Evolutionary conservation across 2,113 vertebrate genomes (phyloP).

Genomic region (Poecilia latipinna): DNA sequence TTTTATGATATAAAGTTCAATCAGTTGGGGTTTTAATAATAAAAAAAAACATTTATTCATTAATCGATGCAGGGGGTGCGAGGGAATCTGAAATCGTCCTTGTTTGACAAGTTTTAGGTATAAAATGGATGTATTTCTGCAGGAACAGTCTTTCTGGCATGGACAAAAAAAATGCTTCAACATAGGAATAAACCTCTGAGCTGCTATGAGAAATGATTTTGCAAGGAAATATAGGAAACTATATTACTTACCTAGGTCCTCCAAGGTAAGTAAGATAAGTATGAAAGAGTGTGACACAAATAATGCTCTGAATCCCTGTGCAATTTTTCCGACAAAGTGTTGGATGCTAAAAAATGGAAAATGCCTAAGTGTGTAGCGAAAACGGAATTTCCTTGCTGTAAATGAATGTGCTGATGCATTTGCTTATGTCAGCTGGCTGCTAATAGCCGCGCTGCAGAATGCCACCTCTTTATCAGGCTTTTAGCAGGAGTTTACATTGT

Average conservation of each 20-base stretch:
- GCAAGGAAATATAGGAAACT: neutral
- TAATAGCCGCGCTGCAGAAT: constrained; percentile 61
- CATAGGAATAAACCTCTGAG: neutral
- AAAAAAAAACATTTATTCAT: neutral
- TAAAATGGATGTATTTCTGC: no score
- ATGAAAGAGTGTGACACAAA: constrained; percentile 12
- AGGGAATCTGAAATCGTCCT: neutral
- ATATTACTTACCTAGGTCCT: neutral
- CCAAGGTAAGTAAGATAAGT: neutral
- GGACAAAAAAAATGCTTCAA: neutral
- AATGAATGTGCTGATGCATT: constrained; percentile 56
- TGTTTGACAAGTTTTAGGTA: neutral
- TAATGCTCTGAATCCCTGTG: constrained; percentile 10
- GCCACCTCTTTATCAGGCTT: constrained; percentile 73
- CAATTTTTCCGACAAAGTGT: neutral
- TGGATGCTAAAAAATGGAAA: constrained; percentile 27
- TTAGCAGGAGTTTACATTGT: constrained; percentile 70
- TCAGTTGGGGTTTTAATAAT: neutral
- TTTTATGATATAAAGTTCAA: neutral
- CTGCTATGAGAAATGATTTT: neutral
- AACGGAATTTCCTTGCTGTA: constrained; percentile 46
- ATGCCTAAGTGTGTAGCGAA: constrained; percentile 25
- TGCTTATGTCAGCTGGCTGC: constrained; percentile 64
- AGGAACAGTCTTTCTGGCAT: neutral
- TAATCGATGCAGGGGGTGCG: neutral